These are phyloP conservation scores for Strigamia transsilvanica DNA, from an alignment of 2,888 invertebrate species.

Conservation along the genomic window DNA sequence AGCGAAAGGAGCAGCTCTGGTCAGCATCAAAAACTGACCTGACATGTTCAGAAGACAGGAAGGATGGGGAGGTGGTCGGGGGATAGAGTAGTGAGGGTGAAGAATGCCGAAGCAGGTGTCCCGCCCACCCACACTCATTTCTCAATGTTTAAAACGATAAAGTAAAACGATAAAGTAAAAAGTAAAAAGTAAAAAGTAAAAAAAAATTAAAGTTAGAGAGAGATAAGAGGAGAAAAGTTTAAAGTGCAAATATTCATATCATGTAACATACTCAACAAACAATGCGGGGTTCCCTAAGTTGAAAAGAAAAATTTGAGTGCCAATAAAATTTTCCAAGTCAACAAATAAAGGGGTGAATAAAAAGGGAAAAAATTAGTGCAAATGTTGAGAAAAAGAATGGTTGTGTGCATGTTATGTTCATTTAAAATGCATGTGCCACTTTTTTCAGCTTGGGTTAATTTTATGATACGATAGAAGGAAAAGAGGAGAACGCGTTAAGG, in stretches of 20 bases:
- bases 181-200: not conserved
- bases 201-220: not conserved
- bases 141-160: not conserved
- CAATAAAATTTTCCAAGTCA: slow-evolving; percentile 45
- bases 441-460: slow-evolving; percentile 47
- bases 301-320: slow-evolving; percentile 37
- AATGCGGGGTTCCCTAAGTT: not conserved
- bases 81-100: slow-evolving; percentile 8
- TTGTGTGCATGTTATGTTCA: slow-evolving; percentile 11
- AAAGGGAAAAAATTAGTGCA: slow-evolving; percentile 31
- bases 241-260: not conserved
- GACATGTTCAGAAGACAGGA: slow-evolving; percentile 27
- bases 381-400: slow-evolving; percentile 36
- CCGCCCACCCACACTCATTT: slow-evolving; percentile 26
- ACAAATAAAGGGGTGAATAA: slow-evolving; percentile 42
- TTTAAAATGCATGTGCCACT: slow-evolving; percentile 37
- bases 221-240: not conserved
- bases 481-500: slow-evolving; percentile 29
- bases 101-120: not conserved
- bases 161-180: too few relatives aligned
- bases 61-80: not conserved
- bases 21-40: slow-evolving; percentile 47
- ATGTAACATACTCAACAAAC: slow-evolving; percentile 1
- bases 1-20: slow-evolving; percentile 43
- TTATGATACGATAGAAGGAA: slow-evolving; percentile 29